Evolutionary conservation across 2,888 invertebrate species (phyloP).

Genomic region (Sialis lutaria): DNA sequence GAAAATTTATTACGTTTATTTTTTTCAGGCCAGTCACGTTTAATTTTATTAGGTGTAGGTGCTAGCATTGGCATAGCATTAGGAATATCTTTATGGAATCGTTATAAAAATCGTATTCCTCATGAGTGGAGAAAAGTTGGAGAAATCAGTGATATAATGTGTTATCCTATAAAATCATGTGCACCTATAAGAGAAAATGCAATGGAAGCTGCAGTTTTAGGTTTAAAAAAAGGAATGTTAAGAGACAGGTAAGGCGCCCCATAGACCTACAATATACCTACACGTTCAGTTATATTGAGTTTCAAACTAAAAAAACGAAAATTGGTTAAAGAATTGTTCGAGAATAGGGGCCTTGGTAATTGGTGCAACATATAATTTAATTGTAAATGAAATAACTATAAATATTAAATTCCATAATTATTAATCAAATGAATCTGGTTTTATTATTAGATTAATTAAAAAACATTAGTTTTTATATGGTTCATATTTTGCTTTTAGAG

Average conservation of each 20-base stretch:
- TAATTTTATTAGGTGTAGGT: constrained; percentile 7
- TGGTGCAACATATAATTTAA: no score
- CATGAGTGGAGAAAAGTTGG: constrained; percentile 38
- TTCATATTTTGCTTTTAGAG: constrained; percentile 18
- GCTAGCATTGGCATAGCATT: constrained; percentile 5
- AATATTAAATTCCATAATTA: no score
- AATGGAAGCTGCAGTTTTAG: constrained; percentile 35
- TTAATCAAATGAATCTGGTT: no score
- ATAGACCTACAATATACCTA: no score
- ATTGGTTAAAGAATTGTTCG: no score
- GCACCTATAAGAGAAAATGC: constrained; percentile 28
- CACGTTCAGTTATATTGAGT: no score
- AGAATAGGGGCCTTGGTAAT: no score
- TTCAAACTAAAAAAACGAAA: no score
- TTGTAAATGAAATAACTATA: no score
- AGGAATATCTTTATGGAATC: constrained; percentile 10
- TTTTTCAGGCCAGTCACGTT: constrained; percentile 6
- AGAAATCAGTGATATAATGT: constrained; percentile 31
- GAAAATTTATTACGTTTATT: neutral
- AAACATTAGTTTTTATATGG: no score
- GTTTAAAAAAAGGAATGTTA: constrained; percentile 33
- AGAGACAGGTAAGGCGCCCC: constrained; percentile 38
- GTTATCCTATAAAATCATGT: constrained; percentile 43
- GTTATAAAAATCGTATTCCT: constrained; percentile 19
- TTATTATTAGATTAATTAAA: no score